Conservation (phyloP, 2,888 invertebrate species). For the Orthosia gothica region DNA sequence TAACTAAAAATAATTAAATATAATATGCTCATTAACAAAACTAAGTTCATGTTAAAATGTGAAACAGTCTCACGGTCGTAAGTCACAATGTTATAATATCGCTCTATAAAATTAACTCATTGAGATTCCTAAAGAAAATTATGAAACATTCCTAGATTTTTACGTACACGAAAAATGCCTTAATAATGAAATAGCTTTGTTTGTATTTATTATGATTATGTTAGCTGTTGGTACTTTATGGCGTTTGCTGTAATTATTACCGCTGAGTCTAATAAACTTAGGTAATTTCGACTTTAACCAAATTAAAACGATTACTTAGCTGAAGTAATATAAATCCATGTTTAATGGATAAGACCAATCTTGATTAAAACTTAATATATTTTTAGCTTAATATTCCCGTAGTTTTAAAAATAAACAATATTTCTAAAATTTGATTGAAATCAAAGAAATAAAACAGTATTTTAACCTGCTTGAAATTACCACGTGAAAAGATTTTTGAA, state of each 20-base stretch:
- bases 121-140: slow-evolving; percentile 54
- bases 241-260: neutral
- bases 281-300: neutral
- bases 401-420: too few relatives aligned
- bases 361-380: neutral
- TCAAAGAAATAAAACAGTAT: too few relatives aligned
- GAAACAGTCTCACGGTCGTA: slow-evolving; percentile 28
- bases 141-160: slow-evolving; percentile 47
- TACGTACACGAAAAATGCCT: slow-evolving; percentile 52
- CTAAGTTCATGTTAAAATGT: slow-evolving; percentile 50
- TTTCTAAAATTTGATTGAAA: neutral
- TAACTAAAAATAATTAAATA: neutral
- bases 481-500: neutral
- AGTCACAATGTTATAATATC: slow-evolving; percentile 1
- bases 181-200: slow-evolving; percentile 46
- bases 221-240: slow-evolving; percentile 7
- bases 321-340: neutral
- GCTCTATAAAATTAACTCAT: slow-evolving; percentile 43
- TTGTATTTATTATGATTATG: slow-evolving; percentile 40
- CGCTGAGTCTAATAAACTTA: neutral
- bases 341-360: neutral
- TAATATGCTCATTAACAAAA: neutral
- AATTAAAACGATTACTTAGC: neutral
- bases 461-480: neutral
- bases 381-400: neutral